Conservation (phyloP, 2,797 vertebrate genomes). For the Typhlichthys subterraneus region DNA sequence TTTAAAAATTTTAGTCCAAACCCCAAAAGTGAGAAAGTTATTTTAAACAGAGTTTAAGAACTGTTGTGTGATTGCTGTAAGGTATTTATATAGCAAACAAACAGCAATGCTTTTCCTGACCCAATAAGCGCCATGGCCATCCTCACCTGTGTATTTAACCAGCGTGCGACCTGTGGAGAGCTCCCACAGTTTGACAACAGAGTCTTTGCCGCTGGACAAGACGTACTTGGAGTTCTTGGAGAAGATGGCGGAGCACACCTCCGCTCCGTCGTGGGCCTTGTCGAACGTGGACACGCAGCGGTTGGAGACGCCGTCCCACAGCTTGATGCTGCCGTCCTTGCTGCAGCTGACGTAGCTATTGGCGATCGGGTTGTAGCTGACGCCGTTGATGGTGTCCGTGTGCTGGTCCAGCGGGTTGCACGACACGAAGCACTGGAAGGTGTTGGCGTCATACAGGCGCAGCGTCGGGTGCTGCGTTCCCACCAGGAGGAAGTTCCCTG, state of each 20-base stretch:
- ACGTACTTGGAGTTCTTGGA: slow-evolving; percentile 98
- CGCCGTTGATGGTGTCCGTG: slow-evolving; percentile 93
- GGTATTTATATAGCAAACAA: too few species aligned
- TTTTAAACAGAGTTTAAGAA: too few species aligned
- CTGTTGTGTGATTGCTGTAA: too few species aligned
- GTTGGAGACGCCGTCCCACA: slow-evolving; percentile 97
- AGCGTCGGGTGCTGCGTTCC: slow-evolving; percentile 97
- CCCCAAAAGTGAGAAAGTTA: too few species aligned
- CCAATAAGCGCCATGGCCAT: not conserved
- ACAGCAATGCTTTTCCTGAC: too few species aligned
- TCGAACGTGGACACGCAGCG: slow-evolving; percentile 95
- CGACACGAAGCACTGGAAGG: slow-evolving; percentile 98
- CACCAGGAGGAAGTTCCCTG: slow-evolving; percentile 94
- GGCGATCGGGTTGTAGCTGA: slow-evolving; percentile 90
- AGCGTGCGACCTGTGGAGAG: slow-evolving; percentile 94
- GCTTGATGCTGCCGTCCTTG: slow-evolving; percentile 96
- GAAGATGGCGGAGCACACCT: slow-evolving; percentile 96
- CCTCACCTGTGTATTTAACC: slow-evolving; percentile 94
- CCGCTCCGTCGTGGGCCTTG: slow-evolving; percentile 93
- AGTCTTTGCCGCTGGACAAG: slow-evolving; percentile 97
- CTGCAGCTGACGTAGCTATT: slow-evolving; percentile 96
- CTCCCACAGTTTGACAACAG: slow-evolving; percentile 97
- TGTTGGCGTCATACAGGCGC: slow-evolving; percentile 96
- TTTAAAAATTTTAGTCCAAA: too few species aligned
- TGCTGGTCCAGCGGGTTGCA: slow-evolving; percentile 97